These are phyloP conservation scores for Synanthedon formicaeformis DNA, from an alignment of 2,888 invertebrate genomes.

Conservation along the genomic window DNA sequence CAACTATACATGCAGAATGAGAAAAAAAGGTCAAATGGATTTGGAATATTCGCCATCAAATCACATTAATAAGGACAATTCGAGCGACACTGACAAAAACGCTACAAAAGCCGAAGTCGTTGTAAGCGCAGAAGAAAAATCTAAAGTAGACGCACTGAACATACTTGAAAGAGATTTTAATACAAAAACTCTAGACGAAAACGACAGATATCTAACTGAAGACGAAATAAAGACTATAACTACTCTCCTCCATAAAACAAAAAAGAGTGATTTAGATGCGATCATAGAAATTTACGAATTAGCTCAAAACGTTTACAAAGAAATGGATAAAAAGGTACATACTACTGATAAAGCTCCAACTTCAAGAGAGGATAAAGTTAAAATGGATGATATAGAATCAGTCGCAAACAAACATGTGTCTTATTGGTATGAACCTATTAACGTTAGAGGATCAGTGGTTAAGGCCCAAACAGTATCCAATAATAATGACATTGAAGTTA, in stretches of 20 bases:
- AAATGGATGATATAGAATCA: slow-evolving; percentile 3
- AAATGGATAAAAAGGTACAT: slow-evolving; percentile 27
- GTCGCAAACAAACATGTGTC: slow-evolving; percentile 9
- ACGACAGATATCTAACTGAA: slow-evolving; percentile 44
- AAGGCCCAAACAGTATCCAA: slow-evolving; percentile 11
- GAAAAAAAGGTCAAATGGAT: slow-evolving; percentile 22
- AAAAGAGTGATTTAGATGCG: slow-evolving; percentile 54
- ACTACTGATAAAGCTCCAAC: slow-evolving; percentile 6
- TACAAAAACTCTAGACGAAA: not conserved
- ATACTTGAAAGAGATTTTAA: not conserved
- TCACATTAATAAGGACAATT: slow-evolving; percentile 22
- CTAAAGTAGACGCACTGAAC: not conserved
- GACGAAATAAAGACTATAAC: slow-evolving; percentile 44
- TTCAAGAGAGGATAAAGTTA: slow-evolving; percentile 17
- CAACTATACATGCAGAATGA: slow-evolving; percentile 52
- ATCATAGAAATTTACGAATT: slow-evolving; percentile 53
- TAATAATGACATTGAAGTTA: slow-evolving; percentile 8
- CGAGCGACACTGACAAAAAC: slow-evolving; percentile 2
- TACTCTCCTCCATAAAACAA: slow-evolving; percentile 40
- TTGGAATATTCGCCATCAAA: slow-evolving; percentile 20
- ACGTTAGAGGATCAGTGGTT: not conserved
- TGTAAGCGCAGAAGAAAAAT: not conserved
- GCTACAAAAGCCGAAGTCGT: not conserved
- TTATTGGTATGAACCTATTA: slow-evolving; percentile 36
- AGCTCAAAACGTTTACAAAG: slow-evolving; percentile 54